Evolutionary conservation across 2,113 vertebrate species (phyloP), one percentile per base, ranked within the genome.

Genomic region (Cardinalis cardinalis): DNA sequence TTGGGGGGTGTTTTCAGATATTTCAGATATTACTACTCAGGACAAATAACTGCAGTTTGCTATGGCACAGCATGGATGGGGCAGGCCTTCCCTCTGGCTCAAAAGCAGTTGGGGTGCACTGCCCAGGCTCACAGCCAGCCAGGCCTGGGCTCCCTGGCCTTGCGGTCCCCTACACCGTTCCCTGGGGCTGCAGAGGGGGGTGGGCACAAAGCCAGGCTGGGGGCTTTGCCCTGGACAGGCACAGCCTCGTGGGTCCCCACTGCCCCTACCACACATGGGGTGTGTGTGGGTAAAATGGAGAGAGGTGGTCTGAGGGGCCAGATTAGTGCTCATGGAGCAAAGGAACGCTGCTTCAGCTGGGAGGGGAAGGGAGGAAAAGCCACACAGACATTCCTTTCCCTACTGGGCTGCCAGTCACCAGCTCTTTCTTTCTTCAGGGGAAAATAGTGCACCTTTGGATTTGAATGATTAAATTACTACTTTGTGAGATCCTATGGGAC

Each of bases 291-390:
- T 63, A n/a, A 60, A 70, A 17, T 3, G 24, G 34, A 58, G 43
- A 71, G 72, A 61, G 31, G 52, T 52, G 77, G 28, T 74, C 65
- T 56, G 52, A 69, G 70, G 28, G 36, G 31, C 48, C 83, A 91
- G 38, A 13, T 21, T 21, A 66, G 12, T 36, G 16, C n/a, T 70
- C 12, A 1, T 7, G 5, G 38, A 79, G 71, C 2, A 1, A 59
- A 89, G 63, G 64, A 64, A 77, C 7, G 1, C 52, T 88, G 12
- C 70, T 87, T 83, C 80, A 73, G 2, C 7, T 59, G 74, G 71
- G 82, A 92, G 40, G 52, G 48, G 48, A 87, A 90, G 59, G 86
- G 73, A 90, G 51, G 40, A 18, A 38, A 95, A 93, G 46, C 58
- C 32, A 4, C 89, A 73, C 14, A 36, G 76, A 31, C 73, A 36